These are phyloP conservation scores for Pseudolaguvia tuberculata DNA, from an alignment of 2,113 vertebrate species.

Conservation along the genomic window DNA sequence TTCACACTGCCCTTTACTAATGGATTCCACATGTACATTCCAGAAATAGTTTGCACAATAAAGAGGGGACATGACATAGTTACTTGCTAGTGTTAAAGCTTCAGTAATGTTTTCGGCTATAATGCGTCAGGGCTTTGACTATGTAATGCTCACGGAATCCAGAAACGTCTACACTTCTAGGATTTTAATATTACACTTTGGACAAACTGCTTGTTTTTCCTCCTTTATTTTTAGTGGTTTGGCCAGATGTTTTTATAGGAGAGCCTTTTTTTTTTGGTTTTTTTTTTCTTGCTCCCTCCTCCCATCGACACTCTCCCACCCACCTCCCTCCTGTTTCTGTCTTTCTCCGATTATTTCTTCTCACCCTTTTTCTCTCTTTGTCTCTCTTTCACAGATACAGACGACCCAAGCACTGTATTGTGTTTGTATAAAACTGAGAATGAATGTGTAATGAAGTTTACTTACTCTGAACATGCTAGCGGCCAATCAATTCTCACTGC, in stretches of 20 bases:
- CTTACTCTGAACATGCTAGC: constrained; percentile 82
- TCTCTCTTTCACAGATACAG: constrained; percentile 66
- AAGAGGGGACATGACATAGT: constrained; percentile 11
- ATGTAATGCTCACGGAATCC: constrained; percentile 20
- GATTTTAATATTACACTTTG: constrained; percentile 32
- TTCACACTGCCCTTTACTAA: constrained; percentile 60
- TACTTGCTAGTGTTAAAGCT: constrained; percentile 48
- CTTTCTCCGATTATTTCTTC: too few species aligned
- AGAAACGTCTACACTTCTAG: constrained; percentile 45
- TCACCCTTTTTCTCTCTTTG: neutral
- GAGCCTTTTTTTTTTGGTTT: too few species aligned
- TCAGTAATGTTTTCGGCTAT: constrained; percentile 23
- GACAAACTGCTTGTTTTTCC: neutral
- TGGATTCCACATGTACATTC: constrained; percentile 70
- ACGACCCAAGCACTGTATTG: constrained; percentile 74
- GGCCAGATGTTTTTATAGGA: constrained; percentile 28
- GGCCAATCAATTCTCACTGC: constrained; percentile 84
- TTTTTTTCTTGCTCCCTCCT: too few species aligned
- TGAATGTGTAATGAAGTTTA: constrained; percentile 96
- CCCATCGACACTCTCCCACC: neutral
- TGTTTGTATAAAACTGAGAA: constrained; percentile 87
- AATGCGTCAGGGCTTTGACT: constrained; percentile 19
- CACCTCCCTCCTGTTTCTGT: too few species aligned
- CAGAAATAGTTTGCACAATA: constrained; percentile 53
- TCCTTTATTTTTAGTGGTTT: constrained; percentile 30